Conservation (phyloP, 2,113 vertebrate genomes). For the Dendrocopos noguchii region DNA sequence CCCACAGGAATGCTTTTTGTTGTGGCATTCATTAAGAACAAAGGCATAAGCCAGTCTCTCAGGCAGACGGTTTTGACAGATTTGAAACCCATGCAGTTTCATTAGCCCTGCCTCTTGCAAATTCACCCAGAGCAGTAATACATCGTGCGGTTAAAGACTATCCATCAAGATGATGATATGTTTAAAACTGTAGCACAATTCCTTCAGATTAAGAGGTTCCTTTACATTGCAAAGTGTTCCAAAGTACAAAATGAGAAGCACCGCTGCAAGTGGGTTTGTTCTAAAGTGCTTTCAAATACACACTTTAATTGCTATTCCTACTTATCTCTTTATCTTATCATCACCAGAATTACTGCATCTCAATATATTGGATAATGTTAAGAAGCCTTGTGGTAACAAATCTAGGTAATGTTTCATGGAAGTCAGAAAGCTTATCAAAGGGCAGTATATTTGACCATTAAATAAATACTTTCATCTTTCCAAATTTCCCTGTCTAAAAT, state of each 20-base stretch:
- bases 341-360: conserved; percentile 67
- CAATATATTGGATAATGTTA: conserved; percentile 60
- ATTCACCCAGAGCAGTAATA: conserved; percentile 40
- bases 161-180: conserved; percentile 67
- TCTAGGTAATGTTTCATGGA: conserved; percentile 44
- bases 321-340: conserved; percentile 53
- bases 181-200: conserved; percentile 68
- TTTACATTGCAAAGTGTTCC: conserved; percentile 45
- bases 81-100: conserved; percentile 55
- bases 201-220: conserved; percentile 63
- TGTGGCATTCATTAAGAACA: conserved; percentile 61
- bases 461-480: conserved; percentile 56
- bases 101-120: conserved; percentile 16
- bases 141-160: conserved; percentile 10
- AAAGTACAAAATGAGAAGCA: conserved; percentile 56
- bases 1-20: conserved; percentile 67
- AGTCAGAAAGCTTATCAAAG: conserved; percentile 47
- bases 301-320: conserved; percentile 67
- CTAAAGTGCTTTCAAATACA: conserved; percentile 71
- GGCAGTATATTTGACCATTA: conserved; percentile 39
- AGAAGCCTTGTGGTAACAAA: conserved; percentile 60
- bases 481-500: conserved; percentile 10
- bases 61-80: conserved; percentile 49
- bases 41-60: conserved; percentile 51
- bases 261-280: conserved; percentile 42